Conservation (phyloP, 2,888 invertebrate genomes). For the Abrostola triplasia region DNA sequence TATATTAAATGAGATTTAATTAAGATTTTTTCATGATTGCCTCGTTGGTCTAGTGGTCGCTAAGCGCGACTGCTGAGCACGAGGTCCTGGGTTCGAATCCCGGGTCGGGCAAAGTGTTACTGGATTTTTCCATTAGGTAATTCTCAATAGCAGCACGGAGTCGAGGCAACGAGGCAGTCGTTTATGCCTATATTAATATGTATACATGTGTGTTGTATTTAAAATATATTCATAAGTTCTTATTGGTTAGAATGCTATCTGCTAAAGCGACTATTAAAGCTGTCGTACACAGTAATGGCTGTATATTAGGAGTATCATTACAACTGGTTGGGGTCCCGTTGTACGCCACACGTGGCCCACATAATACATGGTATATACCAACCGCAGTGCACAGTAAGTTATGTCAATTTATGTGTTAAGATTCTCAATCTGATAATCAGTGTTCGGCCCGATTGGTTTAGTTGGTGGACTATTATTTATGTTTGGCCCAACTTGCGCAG, state of each 20-base stretch:
- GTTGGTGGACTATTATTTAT: no score
- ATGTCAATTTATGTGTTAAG: slow-evolving; percentile 9
- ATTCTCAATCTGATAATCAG: neutral
- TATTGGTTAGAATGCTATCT: neutral
- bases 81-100: no score
- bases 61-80: no score
- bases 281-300: slow-evolving; percentile 18
- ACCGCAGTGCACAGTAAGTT: slow-evolving; percentile 9
- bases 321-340: slow-evolving; percentile 61
- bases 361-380: slow-evolving; percentile 18
- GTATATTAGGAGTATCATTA: slow-evolving; percentile 47
- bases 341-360: slow-evolving; percentile 44
- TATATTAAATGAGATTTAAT: no score
- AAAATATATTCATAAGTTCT: neutral
- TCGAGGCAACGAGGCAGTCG: no score
- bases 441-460: neutral
- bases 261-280: slow-evolving; percentile 13
- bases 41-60: no score
- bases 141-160: no score
- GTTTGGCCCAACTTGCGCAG: no score
- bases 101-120: no score
- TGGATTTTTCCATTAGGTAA: no score
- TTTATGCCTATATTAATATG: no score
- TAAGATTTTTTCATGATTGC: no score
- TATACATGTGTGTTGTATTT: neutral